Percentiles rank a stretch among this genome's conserved stretches.
Evolutionary conservation across 2,888 invertebrate species (phyloP).

Genomic region (Plagiodera versicolora): DNA sequence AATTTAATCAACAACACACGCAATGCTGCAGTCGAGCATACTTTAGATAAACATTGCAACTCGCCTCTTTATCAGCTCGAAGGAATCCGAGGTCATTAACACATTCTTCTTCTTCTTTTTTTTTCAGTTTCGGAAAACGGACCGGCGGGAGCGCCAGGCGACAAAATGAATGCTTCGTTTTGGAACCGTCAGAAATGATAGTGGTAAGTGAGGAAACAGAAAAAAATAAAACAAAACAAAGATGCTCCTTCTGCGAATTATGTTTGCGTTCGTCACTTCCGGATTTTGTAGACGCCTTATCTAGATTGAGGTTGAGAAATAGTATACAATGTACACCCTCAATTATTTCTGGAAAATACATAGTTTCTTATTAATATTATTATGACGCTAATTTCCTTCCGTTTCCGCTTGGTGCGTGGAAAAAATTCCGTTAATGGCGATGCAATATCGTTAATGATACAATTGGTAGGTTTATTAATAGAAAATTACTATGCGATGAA

Average conservation of each 20-base stretch:
- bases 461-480: not conserved
- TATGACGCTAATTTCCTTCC: constrained; percentile 27
- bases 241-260: too few species aligned
- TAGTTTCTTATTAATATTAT: too few species aligned
- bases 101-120: constrained; percentile 32
- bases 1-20: too few species aligned
- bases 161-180: constrained; percentile 80
- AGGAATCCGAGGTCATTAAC: not conserved
- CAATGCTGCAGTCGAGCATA: too few species aligned
- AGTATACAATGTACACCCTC: constrained; percentile 17
- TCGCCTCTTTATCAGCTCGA: not conserved
- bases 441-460: constrained; percentile 1
- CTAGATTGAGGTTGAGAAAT: constrained; percentile 13
- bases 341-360: constrained; percentile 18
- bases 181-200: constrained; percentile 87
- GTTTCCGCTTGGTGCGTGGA: constrained; percentile 1
- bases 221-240: not conserved
- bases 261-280: constrained; percentile 21
- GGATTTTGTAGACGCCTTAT: constrained; percentile 14
- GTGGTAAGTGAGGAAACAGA: constrained; percentile 69
- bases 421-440: constrained; percentile 13
- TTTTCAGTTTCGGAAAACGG: constrained; percentile 80
- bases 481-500: not conserved
- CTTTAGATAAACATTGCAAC: not conserved
- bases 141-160: constrained; percentile 75